Conservation (phyloP, 2,113 vertebrate genomes). For the Lophotis ruficrista region DNA sequence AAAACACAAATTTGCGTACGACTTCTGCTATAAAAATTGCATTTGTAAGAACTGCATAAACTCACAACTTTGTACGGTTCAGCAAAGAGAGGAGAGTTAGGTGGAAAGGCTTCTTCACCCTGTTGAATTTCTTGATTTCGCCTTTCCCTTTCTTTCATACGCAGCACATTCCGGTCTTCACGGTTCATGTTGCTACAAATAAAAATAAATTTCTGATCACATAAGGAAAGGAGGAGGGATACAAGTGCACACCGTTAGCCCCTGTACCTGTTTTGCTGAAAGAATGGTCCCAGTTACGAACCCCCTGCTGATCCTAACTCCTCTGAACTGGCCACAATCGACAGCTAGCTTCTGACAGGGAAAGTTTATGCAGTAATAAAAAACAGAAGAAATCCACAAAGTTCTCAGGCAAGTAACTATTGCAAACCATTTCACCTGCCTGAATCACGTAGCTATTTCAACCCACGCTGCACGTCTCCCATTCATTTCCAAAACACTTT, state of each 20-base stretch:
- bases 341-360: neutral
- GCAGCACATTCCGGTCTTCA: conserved; percentile 99
- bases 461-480: neutral
- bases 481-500: conserved; percentile 21
- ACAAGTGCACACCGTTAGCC: neutral
- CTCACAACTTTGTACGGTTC: conserved; percentile 99
- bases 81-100: conserved; percentile 96
- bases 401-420: conserved; percentile 29
- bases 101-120: conserved; percentile 96
- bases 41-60: conserved; percentile 33
- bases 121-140: conserved; percentile 90
- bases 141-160: conserved; percentile 96
- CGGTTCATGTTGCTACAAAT: conserved; percentile 98
- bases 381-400: neutral
- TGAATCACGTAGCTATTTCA: neutral
- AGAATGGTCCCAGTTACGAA: neutral
- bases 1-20: neutral
- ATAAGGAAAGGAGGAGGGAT: neutral
- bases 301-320: neutral
- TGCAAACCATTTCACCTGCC: neutral
- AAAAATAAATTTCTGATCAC: conserved; percentile 69
- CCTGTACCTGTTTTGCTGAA: neutral
- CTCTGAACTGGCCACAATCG: neutral
- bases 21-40: neutral
- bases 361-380: neutral